These are phyloP conservation scores for Girardinus metallicus DNA, from an alignment of 2,797 vertebrate genomes.

Conservation along the genomic window DNA sequence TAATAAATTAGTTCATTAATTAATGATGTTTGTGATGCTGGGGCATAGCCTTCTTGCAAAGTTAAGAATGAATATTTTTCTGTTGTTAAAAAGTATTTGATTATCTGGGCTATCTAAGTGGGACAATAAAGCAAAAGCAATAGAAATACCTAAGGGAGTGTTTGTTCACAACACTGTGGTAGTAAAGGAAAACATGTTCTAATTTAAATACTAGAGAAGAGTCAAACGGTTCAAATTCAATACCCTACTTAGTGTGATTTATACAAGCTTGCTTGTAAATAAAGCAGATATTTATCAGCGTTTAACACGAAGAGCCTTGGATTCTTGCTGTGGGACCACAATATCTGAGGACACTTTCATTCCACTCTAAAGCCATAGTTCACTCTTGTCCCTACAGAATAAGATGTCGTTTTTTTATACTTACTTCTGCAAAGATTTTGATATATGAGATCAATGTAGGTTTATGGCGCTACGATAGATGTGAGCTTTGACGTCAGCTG, in stretches of 20 bases:
- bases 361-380: slow-evolving; percentile 21
- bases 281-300: background rate
- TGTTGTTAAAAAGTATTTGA: background rate
- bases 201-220: background rate
- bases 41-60: background rate
- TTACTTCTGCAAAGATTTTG: slow-evolving; percentile 44
- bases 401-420: slow-evolving; percentile 20
- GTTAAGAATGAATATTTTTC: background rate
- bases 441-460: slow-evolving; percentile 15
- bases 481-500: slow-evolving; percentile 51
- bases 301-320: slow-evolving; percentile 10
- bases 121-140: background rate
- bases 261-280: background rate
- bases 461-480: slow-evolving; percentile 18
- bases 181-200: background rate
- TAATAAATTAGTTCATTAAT: no score
- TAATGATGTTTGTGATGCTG: background rate
- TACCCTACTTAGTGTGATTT: background rate
- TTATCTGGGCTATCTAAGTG: background rate
- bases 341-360: background rate
- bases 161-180: background rate
- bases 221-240: background rate
- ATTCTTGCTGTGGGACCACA: background rate
- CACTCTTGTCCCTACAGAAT: background rate
- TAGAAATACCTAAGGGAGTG: background rate